Conservation (phyloP, 92 coral and sea anemone species). For the Parazoanthus atlanticus region DNA sequence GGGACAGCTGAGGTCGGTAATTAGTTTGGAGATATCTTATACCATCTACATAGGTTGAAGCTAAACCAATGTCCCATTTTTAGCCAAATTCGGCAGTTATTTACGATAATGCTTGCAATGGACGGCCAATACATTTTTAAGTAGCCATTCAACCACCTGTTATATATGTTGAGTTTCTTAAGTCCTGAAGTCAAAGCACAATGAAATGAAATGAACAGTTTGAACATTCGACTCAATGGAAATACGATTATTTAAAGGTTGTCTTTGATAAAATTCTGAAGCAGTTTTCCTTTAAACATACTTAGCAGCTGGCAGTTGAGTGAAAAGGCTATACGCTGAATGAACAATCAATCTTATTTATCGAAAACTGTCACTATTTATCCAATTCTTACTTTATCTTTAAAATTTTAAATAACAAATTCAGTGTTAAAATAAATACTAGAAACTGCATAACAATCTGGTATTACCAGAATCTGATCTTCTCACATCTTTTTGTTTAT, state of each 20-base stretch:
- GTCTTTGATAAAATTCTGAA: constrained; percentile 13
- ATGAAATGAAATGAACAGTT: neutral
- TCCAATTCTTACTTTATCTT: neutral
- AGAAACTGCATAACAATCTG: neutral
- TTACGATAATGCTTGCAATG: neutral
- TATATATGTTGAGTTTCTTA: neutral
- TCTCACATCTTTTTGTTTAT: neutral
- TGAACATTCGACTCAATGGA: neutral
- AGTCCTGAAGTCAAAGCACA: neutral
- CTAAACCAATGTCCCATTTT: neutral
- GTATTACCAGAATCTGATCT: neutral
- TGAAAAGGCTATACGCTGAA: constrained; percentile 9
- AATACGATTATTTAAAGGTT: neutral
- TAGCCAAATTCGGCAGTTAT: neutral
- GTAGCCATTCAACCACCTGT: constrained; percentile 3
- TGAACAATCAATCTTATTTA: neutral
- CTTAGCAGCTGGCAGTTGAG: constrained; percentile 21
- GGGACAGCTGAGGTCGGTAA: neutral
- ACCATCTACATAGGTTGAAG: neutral
- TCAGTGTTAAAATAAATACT: neutral
- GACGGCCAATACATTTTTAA: neutral
- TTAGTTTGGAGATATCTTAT: neutral
- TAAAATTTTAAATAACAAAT: too few species aligned
- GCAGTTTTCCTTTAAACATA: neutral
- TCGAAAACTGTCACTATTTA: neutral